A percentile compares a stretch with the other conserved stretches of the same genome.
phyloP scores from a whole-genome alignment of 2,113 vertebrate genomes.

The Dasyprocta punctata region DNA sequence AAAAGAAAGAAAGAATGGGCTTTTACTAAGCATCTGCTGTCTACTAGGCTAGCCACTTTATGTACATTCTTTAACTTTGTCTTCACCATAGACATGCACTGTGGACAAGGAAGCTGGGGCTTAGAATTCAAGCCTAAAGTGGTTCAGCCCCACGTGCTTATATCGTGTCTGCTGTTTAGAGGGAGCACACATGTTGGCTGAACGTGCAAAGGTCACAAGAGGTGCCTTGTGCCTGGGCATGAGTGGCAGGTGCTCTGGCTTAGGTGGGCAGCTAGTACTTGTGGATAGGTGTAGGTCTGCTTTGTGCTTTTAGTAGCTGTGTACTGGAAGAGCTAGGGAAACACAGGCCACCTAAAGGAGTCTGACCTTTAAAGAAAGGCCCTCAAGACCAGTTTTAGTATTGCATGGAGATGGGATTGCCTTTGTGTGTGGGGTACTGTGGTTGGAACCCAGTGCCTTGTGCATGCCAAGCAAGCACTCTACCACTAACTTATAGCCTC shows the following conservation, averaged over 20 bases:
- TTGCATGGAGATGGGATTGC: not conserved
- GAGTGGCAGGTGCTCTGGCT: not conserved
- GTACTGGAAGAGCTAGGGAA: not conserved
- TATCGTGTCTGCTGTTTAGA: not conserved
- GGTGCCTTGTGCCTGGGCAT: not conserved
- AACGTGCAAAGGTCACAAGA: not conserved
- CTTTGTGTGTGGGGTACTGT: not conserved
- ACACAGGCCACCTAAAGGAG: not conserved
- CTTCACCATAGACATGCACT: not conserved
- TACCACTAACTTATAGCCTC: not conserved
- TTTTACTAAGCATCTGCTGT: not conserved
- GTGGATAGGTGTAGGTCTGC: not conserved
- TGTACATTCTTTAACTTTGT: not conserved
- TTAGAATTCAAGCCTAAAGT: not conserved
- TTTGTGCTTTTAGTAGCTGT: not conserved
- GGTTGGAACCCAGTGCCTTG: not conserved
- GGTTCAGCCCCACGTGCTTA: not conserved
- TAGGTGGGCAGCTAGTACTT: not conserved
- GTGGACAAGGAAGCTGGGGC: not conserved
- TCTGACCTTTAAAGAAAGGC: conserved; percentile 26
- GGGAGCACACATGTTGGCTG: not conserved
- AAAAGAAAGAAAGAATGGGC: not conserved
- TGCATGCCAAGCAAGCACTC: not conserved
- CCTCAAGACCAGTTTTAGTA: conserved; percentile 12
- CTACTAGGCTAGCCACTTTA: not conserved